These are phyloP conservation scores for Oryzias woworae DNA, from an alignment of 2,113 vertebrate species.

Conservation along the genomic window DNA sequence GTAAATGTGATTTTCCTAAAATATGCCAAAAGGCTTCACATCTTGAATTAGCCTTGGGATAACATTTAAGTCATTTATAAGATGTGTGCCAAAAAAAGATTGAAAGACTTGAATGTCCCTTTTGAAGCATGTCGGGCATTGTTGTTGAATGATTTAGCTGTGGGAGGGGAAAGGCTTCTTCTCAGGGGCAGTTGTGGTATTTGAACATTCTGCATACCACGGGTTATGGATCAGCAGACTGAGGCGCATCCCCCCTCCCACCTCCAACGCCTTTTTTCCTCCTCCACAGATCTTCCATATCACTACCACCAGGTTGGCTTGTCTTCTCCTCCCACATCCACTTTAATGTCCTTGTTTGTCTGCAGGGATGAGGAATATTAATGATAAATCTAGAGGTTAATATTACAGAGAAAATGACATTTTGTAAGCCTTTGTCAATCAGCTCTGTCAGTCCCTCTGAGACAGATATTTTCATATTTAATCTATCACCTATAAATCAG, in stretches of 20 bases:
- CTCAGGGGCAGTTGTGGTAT: slow-evolving; percentile 33
- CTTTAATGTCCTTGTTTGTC: slow-evolving; percentile 47
- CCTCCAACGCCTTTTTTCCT: slow-evolving; percentile 18
- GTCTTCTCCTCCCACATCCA: neutral
- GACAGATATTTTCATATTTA: slow-evolving; percentile 28
- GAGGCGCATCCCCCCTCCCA: slow-evolving; percentile 13
- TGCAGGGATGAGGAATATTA: slow-evolving; percentile 24
- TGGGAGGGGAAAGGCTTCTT: slow-evolving; percentile 24
- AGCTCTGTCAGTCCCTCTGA: slow-evolving; percentile 19
- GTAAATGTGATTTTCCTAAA: slow-evolving; percentile 6
- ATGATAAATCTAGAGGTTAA: slow-evolving; percentile 44
- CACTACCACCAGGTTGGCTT: slow-evolving; percentile 2
- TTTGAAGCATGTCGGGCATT: slow-evolving; percentile 5
- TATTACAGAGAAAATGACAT: slow-evolving; percentile 40
- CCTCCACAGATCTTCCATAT: slow-evolving; percentile 13
- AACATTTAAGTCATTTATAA: slow-evolving; percentile 28
- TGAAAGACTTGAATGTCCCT: slow-evolving; percentile 26
- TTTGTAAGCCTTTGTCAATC: slow-evolving; percentile 30
- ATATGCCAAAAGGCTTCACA: slow-evolving; percentile 2
- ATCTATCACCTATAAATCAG: slow-evolving; percentile 6
- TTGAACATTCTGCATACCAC: slow-evolving; percentile 49
- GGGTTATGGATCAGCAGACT: slow-evolving; percentile 50
- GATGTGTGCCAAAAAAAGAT: slow-evolving; percentile 17
- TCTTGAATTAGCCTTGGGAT: slow-evolving; percentile 11
- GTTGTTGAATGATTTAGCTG: slow-evolving; percentile 41